Percentiles rank a stretch among this genome's conserved stretches.
These are phyloP conservation scores for Cherax destructor DNA, from an alignment of 1,140 invertebrate species.

Conservation along the genomic window DNA sequence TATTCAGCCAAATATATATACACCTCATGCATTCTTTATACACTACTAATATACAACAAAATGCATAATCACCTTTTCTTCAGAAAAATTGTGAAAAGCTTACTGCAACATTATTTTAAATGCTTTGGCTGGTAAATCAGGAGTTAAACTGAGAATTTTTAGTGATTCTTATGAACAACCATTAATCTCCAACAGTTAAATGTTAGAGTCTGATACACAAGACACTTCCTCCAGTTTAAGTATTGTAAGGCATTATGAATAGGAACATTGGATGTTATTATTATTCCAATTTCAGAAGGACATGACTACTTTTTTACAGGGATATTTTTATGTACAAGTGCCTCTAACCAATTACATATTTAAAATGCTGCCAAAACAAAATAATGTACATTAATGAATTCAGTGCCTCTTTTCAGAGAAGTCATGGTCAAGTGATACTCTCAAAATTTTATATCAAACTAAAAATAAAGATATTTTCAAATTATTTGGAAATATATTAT, in stretches of 20 bases:
- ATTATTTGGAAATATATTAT: not conserved
- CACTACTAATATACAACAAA: not conserved
- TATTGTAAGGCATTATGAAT: not conserved
- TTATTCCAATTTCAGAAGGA: not conserved
- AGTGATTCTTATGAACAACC: not conserved
- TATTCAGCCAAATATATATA: not conserved
- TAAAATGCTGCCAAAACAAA: not conserved
- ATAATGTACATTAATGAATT: conserved; percentile 2
- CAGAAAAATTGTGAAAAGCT: not conserved
- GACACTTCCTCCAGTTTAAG: not conserved
- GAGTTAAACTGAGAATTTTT: not conserved
- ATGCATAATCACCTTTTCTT: not conserved
- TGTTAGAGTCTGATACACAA: not conserved
- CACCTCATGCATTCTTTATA: not conserved
- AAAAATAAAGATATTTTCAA: not conserved
- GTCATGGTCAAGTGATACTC: not conserved
- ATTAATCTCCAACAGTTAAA: not conserved
- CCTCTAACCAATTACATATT: not conserved
- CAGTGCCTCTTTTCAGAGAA: not conserved
- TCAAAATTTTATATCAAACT: not conserved
- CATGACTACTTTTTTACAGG: not conserved
- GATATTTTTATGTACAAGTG: not conserved
- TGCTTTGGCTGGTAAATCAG: not conserved
- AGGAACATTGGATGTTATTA: not conserved
- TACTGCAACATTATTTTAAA: not conserved